phyloP scores from a whole-genome alignment of 1,140 invertebrate genomes.

The Drosophila sturtevanti region DNA sequence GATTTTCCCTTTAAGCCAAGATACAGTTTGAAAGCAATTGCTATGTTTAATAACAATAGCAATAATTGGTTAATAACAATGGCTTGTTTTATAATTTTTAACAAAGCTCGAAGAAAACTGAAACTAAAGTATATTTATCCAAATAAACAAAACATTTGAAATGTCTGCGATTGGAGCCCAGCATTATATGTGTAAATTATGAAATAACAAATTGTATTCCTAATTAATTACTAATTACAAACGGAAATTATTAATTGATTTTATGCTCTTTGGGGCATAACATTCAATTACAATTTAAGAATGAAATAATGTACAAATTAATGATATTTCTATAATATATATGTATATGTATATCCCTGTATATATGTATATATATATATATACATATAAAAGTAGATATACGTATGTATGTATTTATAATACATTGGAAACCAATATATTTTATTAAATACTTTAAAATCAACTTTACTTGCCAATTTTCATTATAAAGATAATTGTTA shows the following conservation, averaged over 20 bases:
- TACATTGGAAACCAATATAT: too few relatives aligned
- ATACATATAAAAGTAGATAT: too few relatives aligned
- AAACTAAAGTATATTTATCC: background rate
- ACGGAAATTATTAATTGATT: background rate
- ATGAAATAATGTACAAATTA: too few relatives aligned
- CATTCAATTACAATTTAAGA: background rate
- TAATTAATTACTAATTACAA: background rate
- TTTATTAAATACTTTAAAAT: too few relatives aligned
- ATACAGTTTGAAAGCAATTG: constrained; percentile 22
- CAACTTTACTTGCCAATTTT: too few relatives aligned
- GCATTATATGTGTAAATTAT: background rate
- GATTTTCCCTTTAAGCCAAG: constrained; percentile 49
- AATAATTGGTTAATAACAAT: background rate
- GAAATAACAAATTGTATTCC: background rate
- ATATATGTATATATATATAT: too few relatives aligned
- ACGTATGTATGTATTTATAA: too few relatives aligned
- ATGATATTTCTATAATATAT: too few relatives aligned
- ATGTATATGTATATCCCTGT: too few relatives aligned
- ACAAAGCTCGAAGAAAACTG: background rate
- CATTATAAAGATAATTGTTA: too few relatives aligned
- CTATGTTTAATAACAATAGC: background rate
- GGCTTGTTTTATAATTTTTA: background rate
- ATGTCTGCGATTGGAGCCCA: background rate
- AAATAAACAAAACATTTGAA: background rate
- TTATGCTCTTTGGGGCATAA: background rate